Evolutionary conservation across 1,140 invertebrate species (phyloP), one percentile per base, ranked within the genome.

Genomic region (Anastrepha ludens): DNA sequence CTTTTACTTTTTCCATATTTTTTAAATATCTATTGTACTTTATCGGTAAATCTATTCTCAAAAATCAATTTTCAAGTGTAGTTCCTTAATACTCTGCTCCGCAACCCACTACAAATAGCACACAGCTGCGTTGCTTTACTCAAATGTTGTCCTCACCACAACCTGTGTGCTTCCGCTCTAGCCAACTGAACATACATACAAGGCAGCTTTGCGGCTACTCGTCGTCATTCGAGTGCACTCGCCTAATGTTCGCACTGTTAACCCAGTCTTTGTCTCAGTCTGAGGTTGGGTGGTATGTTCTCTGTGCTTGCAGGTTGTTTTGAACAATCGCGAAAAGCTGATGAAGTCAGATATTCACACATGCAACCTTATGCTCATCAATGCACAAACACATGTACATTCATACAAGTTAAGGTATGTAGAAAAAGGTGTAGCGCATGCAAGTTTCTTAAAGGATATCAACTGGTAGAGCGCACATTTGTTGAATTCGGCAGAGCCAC

Each of bases 61-160:
- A 74, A 74, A 74, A 44, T 74, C 41, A 74, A 74, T 74, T 81
- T 81, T 81, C 74, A 81, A 81, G 74, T 81, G 74, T 81, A 81
- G 74, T 20, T 55, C 74, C 17, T 20, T 41, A 7, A 17, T 17
- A 78, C 5, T 67, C 29, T 11, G 11, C n/a, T 20, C 41, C 44
- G 55, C 4, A 2, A 74, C 44, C 6, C 9, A 7, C 1, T 58
- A 55, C 17, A 55, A 55, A 2, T 2, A 81, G 50, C 74, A 17
- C 2, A 81, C 74, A 81, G 47, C 74, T 55, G n/a, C 41, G 74
- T 29, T 81, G 44, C 20, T 81, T 55, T 55, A 8, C 47, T 81
- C 67, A 74, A 47, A 74, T 74, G 39, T 74, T 74, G 39, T 74
- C 41, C 67, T 44, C 50, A 55, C 74, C 74, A 81, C 74, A 81